Evolutionary conservation across 53 echinoderm and acorn worm genomes (phyloP).

Genomic region (Mesocentrotus franciscanus): DNA sequence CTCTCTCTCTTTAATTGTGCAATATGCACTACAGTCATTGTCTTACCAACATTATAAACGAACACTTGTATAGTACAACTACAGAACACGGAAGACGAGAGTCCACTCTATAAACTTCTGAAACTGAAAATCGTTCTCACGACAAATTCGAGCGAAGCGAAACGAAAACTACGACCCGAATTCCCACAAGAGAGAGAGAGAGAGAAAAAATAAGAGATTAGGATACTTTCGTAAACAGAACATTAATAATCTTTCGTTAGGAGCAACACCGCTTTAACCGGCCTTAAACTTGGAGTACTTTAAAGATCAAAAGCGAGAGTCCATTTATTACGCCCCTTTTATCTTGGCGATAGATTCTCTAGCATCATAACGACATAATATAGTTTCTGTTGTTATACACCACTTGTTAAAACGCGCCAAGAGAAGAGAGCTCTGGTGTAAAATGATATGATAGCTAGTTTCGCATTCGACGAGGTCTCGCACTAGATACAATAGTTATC

Average conservation of each 20-base stretch:
- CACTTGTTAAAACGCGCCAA: slow-evolving; percentile 29
- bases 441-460: slow-evolving; percentile 46
- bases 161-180: slow-evolving; percentile 44
- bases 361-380: slow-evolving; percentile 56
- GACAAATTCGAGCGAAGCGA: slow-evolving; percentile 17
- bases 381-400: slow-evolving; percentile 50
- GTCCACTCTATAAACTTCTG: neutral
- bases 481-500: slow-evolving; percentile 21
- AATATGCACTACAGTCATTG: neutral
- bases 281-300: neutral
- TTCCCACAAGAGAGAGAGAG: slow-evolving; percentile 18
- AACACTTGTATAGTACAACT: neutral
- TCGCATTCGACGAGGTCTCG: slow-evolving; percentile 10
- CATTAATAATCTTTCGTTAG: slow-evolving; percentile 58
- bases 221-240: slow-evolving; percentile 53
- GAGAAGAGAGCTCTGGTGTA: neutral
- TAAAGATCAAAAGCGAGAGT: slow-evolving; percentile 54
- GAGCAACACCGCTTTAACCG: neutral
- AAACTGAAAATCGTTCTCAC: slow-evolving; percentile 54
- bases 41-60: neutral
- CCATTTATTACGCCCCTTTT: slow-evolving; percentile 51
- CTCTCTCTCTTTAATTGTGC: neutral
- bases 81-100: slow-evolving; percentile 23
- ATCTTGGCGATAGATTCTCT: slow-evolving; percentile 10
- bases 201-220: neutral